Base-by-base conservation (phyloP, 2,888 invertebrate species). In the Ecliptopera silaceata region DNA sequence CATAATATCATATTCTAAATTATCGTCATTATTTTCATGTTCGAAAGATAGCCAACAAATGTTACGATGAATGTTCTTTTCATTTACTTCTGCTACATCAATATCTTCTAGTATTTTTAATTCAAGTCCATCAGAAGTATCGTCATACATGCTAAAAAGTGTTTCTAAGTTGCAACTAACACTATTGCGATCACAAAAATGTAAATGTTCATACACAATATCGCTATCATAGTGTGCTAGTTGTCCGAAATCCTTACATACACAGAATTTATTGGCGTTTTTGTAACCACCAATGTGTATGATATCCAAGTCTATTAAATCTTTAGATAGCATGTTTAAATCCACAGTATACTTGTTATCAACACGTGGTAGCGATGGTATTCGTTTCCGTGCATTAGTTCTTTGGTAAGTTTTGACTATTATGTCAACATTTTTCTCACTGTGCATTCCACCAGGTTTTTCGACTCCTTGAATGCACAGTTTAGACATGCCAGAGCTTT, bases 171-270 rank as follows among this genome's bases (percentile, higher is more conserved):
- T 70, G 63, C 72, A 72, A 60, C 69, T 58, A 46, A 60, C 52
- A 59, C 49, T 61, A 32, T 65, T 64, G 52, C 71, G 69, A n/a
- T 74, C 61, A 67, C 71, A 75, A 71, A 82, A 89, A 72, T 90
- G 88, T 57, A 88, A 72, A 68, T 88, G 87, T 61, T 82, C 80
- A 73, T 83, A 82, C 32, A 63, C 53, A 41, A 65, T 62, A 56
- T 74, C 68, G 56, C 52, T 44, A 60, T 80, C 79, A 70, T 80
- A 77, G 66, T 69, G 69, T 53, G 62, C 61, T 56, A 82, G 69
- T 46, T 63, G 71, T 22, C 90, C 90, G 72, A 84, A 90, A 74
- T 90, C 89, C 52, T 68, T 56, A 64, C 89, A 89, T 49, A 80
- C 53, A 72, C 88, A 89, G 70, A 80, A 82, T 13, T 58, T 29